A percentile compares a stretch with the other conserved stretches of the same genome.
Evolutionary conservation across 2,888 invertebrate genomes (phyloP).

Genomic region (Orchestes rusci): DNA sequence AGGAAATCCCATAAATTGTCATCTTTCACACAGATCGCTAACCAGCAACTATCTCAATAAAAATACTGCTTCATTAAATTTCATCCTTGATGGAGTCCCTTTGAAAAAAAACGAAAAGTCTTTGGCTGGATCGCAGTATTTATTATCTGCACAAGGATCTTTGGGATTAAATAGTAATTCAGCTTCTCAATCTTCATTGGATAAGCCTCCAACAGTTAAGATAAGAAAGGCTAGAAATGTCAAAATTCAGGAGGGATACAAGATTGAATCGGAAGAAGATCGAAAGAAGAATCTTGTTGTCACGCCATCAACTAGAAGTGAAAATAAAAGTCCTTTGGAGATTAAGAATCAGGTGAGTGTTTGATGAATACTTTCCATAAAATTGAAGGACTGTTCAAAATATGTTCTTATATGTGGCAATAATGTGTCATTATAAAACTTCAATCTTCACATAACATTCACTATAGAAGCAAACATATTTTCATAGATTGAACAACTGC

Average conservation of each 20-base stretch:
- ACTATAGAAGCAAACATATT: background rate
- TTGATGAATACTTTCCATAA: too few species aligned
- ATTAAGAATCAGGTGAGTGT: slow-evolving; percentile 26
- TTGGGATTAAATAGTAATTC: slow-evolving; percentile 16
- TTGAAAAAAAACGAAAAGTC: slow-evolving; percentile 50
- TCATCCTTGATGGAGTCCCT: slow-evolving; percentile 49
- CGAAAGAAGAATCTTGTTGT: slow-evolving; percentile 10
- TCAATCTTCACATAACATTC: too few species aligned
- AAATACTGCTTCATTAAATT: slow-evolving; percentile 46
- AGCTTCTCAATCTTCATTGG: slow-evolving; percentile 25
- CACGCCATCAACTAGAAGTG: slow-evolving; percentile 27
- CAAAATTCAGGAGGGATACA: slow-evolving; percentile 42
- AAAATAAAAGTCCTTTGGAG: slow-evolving; percentile 25
- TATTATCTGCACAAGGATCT: slow-evolving; percentile 24
- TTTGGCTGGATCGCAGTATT: slow-evolving; percentile 43
- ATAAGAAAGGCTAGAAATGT: slow-evolving; percentile 42
- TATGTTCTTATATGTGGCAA: too few species aligned
- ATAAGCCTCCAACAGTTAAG: slow-evolving; percentile 29
- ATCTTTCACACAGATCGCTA: slow-evolving; percentile 51
- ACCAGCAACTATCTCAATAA: slow-evolving; percentile 52
- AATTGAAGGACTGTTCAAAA: too few species aligned
- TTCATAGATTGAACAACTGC: slow-evolving; percentile 44
- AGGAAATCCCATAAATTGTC: slow-evolving; percentile 57
- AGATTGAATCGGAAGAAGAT: slow-evolving; percentile 40
- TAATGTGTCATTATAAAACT: too few species aligned